Base-by-base conservation (phyloP, 2,113 vertebrate species). In the Equus quagga region DNA sequence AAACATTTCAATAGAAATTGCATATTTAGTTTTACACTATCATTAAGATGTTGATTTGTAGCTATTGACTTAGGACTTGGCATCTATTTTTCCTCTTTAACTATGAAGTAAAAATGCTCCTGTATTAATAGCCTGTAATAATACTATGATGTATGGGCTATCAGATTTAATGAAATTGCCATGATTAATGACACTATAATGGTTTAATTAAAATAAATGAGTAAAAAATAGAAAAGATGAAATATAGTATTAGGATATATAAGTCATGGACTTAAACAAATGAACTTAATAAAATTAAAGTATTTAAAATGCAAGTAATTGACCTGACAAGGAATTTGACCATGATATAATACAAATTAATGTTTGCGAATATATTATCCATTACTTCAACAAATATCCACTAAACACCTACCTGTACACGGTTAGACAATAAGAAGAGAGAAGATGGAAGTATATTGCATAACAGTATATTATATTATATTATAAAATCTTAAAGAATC, bases 171-270 rank as follows among this genome's bases (percentile, higher is more conserved):
- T 69, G 67, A 94, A 96, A 89, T 2, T 31, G 8, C 36, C 19
- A 31, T 84, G 67, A 96, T 84, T 95, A 95, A 85, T 96, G 58
- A 80, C 19, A 75, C 6, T 89, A 33, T 88, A 84, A 87, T 56
- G 15, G 2, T 81, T 96, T 94, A 67, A 94, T 85, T 96, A 92
- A 97, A 85, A 92, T 75, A 89, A 94, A 88, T 87, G 81, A 82
- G 23, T 23, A 79, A 80, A 95, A 95, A 79, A 13, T 67, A 36
- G 62, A 96, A 94, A 88, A 91, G 36, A 88, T 84, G 56, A 96
- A 95, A 91, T 91, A 88, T 67, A 79, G 21, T n/a, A 62, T 67
- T 91, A 60, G 18, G 79, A 73, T 72, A 21, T 70, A 9, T 60
- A 92, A 58, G 21, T 58, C 56, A 94, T 24, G 49, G 75, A 88